A percentile compares a stretch with the other conserved stretches of the same genome.
Evolutionary conservation across 1,140 invertebrate species (phyloP).

Genomic region (Tachypleus tridentatus): DNA sequence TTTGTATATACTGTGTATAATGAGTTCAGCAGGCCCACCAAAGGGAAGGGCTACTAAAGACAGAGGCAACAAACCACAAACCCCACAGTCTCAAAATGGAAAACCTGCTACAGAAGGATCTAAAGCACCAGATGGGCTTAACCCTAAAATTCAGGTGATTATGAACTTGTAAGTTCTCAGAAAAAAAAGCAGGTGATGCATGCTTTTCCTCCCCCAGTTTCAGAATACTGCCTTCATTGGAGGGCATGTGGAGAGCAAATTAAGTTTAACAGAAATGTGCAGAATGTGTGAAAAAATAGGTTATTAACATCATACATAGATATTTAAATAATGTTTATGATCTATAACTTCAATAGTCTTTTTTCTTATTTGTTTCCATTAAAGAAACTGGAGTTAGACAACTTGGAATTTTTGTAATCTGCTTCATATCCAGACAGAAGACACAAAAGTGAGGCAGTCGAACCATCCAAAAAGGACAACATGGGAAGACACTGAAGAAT

Average conservation of each 20-base stretch:
- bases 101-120: conserved; percentile 11
- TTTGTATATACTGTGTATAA: conserved; percentile 22
- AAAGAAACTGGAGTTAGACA: too few relatives aligned
- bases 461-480: too few relatives aligned
- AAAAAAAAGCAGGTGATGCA: not conserved
- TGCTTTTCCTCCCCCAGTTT: not conserved
- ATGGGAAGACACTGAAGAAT: too few relatives aligned
- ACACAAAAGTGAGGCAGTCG: too few relatives aligned
- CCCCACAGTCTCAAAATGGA: not conserved
- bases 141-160: conserved; percentile 15
- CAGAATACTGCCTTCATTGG: not conserved
- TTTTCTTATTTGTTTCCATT: too few relatives aligned
- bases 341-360: too few relatives aligned
- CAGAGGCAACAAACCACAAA: conserved; percentile 9
- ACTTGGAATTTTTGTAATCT: too few relatives aligned
- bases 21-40: conserved; percentile 20
- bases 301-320: not conserved
- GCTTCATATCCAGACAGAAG: too few relatives aligned
- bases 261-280: not conserved
- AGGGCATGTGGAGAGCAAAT: not conserved
- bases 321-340: not conserved
- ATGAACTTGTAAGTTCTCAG: not conserved
- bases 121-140: conserved; percentile 9
- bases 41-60: conserved; percentile 16
- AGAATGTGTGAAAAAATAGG: not conserved